Percentiles rank a stretch among this genome's conserved stretches.
These are phyloP conservation scores for Dipodomys stephensi DNA, from an alignment of 2,113 vertebrate genomes.

Conservation along the genomic window DNA sequence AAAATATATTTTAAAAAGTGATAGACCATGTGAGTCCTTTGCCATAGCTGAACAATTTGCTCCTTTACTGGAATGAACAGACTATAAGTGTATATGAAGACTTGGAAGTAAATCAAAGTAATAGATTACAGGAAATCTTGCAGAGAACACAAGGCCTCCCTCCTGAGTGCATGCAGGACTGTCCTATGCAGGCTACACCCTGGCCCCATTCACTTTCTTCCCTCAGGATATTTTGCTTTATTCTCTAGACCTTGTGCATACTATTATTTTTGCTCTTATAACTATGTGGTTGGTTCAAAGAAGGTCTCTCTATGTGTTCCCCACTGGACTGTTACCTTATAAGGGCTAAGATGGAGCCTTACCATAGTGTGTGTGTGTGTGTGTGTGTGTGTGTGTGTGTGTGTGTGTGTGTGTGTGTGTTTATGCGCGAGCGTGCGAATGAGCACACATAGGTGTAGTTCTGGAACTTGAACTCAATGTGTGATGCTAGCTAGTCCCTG, in stretches of 20 bases:
- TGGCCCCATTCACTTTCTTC: background rate
- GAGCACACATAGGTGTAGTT: too few relatives aligned
- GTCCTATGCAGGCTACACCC: too few relatives aligned
- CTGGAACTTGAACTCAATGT: too few relatives aligned
- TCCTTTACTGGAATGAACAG: background rate
- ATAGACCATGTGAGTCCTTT: background rate
- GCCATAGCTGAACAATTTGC: background rate
- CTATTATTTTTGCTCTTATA: background rate
- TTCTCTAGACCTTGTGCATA: background rate
- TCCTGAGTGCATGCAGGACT: too few relatives aligned
- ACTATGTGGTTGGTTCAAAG: background rate
- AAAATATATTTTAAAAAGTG: background rate
- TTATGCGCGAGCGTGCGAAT: too few relatives aligned
- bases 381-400: too few relatives aligned
- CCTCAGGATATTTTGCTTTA: background rate
- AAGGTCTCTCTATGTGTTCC: background rate
- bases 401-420: too few relatives aligned
- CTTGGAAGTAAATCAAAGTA: background rate
- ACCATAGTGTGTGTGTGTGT: background rate
- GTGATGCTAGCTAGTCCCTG: too few relatives aligned
- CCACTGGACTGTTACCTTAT: background rate
- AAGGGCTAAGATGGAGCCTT: background rate
- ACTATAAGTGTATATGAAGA: background rate
- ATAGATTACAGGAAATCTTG: background rate
- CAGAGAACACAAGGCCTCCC: background rate